Percentiles rank a stretch among this genome's conserved stretches.
These are phyloP conservation scores for Panthera leo DNA, from an alignment of 2,113 vertebrate species.

Conservation along the genomic window DNA sequence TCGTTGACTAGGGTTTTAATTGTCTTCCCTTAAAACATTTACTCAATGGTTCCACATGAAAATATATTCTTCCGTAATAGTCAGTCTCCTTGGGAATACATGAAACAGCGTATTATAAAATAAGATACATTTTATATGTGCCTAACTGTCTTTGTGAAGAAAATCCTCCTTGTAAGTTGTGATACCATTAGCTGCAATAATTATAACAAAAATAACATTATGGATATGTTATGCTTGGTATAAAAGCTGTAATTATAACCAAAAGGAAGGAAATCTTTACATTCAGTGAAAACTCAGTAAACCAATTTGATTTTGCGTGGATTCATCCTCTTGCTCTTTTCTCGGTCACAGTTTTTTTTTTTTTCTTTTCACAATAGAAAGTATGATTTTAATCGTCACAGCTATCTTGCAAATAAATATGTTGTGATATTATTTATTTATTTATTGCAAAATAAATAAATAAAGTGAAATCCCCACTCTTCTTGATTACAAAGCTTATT, in stretches of 20 bases:
- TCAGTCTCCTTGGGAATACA: constrained; percentile 38
- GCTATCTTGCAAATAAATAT: constrained; percentile 32
- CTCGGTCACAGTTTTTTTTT: background rate
- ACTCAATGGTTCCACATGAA: background rate
- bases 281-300: constrained; percentile 50
- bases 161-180: constrained; percentile 29
- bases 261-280: constrained; percentile 29
- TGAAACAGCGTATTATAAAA: constrained; percentile 44
- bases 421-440: background rate
- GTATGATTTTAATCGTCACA: constrained; percentile 20
- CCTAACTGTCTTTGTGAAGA: constrained; percentile 33
- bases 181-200: constrained; percentile 48
- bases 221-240: background rate
- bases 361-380: constrained; percentile 17
- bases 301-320: constrained; percentile 12
- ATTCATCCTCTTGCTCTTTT: constrained; percentile 10
- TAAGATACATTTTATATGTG: constrained; percentile 43
- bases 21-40: constrained; percentile 47
- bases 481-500: constrained; percentile 60
- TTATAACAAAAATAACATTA: constrained; percentile 53
- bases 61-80: constrained; percentile 57
- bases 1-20: constrained; percentile 32
- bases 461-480: background rate
- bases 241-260: constrained; percentile 55
- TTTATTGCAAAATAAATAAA: background rate